phyloP scores from a whole-genome alignment of 2,888 invertebrate species.

The Perithous albicinctus region DNA sequence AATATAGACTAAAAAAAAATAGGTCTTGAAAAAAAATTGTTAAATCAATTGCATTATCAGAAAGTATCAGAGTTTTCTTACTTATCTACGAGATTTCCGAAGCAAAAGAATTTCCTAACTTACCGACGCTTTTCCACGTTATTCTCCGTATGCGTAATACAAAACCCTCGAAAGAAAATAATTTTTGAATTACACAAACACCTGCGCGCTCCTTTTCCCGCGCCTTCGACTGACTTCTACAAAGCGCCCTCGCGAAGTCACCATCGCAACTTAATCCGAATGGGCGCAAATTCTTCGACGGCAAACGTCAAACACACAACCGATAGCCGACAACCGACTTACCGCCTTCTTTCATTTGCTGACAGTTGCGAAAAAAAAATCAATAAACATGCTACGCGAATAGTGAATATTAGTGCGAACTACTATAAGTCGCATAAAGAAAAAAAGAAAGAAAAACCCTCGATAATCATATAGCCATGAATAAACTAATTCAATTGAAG shows the following conservation, averaged over 20 bases:
- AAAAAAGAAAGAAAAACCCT: slow-evolving; percentile 28
- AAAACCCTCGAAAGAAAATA: not conserved
- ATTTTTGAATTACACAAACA: not conserved
- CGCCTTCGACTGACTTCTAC: not conserved
- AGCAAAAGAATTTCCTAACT: not conserved
- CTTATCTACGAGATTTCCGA: not conserved
- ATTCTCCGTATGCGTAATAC: no score
- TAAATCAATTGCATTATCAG: no score
- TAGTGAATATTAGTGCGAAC: slow-evolving; percentile 41
- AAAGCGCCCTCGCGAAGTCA: slow-evolving; percentile 35
- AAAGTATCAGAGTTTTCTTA: not conserved
- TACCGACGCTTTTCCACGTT: no score
- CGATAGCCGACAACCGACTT: slow-evolving; percentile 36
- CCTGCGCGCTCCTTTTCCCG: slow-evolving; percentile 14
- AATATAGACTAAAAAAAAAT: no score
- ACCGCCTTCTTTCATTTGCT: not conserved
- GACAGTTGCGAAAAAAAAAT: slow-evolving; percentile 37
- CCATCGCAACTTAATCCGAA: not conserved
- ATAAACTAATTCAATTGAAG: not conserved
- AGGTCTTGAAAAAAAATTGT: no score
- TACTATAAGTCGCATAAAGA: not conserved
- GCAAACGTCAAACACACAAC: no score
- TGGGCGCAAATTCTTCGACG: not conserved
- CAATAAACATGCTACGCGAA: slow-evolving; percentile 53
- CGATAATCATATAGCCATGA: not conserved